phyloP scores from a whole-genome alignment of 2,797 vertebrate species.

The Intellagama lesueurii region DNA sequence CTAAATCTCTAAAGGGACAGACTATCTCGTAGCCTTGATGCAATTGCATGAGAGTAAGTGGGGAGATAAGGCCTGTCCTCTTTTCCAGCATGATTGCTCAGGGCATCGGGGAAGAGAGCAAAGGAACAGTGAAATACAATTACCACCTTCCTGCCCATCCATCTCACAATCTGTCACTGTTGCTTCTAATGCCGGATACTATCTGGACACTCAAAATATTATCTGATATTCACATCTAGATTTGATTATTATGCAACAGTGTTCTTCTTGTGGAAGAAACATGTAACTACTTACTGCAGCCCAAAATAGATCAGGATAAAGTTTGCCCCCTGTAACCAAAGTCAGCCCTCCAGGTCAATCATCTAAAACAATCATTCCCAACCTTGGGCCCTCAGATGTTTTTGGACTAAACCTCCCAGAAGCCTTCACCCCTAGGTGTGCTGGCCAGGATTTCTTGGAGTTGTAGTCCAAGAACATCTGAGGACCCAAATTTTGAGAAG shows the following conservation, averaged over 20 bases:
- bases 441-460: no score
- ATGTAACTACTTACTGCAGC: neutral
- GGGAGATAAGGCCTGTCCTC: constrained; percentile 17
- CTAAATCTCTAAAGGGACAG: constrained; percentile 4
- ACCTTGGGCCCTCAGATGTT: no score
- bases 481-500: no score
- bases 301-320: neutral
- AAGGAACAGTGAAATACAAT: neutral
- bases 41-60: constrained; percentile 9
- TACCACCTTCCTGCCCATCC: neutral
- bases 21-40: constrained; percentile 3
- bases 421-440: no score
- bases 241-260: neutral
- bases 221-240: neutral
- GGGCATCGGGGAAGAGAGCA: constrained; percentile 23
- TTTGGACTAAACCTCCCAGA: no score
- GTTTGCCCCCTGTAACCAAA: neutral
- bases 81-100: constrained; percentile 14
- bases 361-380: no score
- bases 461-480: no score
- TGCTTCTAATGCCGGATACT: neutral
- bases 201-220: neutral
- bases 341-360: neutral
- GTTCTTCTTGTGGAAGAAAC: no score
- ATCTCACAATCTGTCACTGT: constrained; percentile 1